Evolutionary conservation across 2,888 invertebrate species (phyloP), one percentile per base, ranked within the genome.

Genomic region (Coenonympha glycerion): DNA sequence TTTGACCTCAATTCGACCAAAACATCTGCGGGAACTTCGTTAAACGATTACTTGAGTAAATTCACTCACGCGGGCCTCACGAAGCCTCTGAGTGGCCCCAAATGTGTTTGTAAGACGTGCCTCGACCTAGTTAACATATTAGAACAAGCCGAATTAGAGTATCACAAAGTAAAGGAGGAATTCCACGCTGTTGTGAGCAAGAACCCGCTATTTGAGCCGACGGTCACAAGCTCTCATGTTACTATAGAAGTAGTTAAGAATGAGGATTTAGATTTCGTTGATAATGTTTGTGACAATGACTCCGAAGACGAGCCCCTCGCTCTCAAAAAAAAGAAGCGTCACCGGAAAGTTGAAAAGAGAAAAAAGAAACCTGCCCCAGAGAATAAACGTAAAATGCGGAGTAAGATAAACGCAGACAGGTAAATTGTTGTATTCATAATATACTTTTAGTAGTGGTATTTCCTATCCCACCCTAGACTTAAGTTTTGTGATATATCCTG

Each of bases 251-350:
- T 62, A 11, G 47, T 62, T 2, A 64, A 64, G 33, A 59, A 57
- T 41, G 64, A 65, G 39, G 57, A 42, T 11, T 26, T 65, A 8
- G 55, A 60, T 6, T 45, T 48, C 28, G 57, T 49, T 16, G 56
- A 56, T 13, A 44, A 57, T 30, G 55, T 57, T 18, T 46, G 52
- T 24, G 59, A 60, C 5, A 54, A 59, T 44, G 77, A 79, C 53
- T 80, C 80, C 0, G 82, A 82, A 50, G 78, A 82, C 59, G 85
- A 85, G 55, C 86, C 86, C 0, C 66, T 87, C 1, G 73, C 82
- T 0, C 50, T 73, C 6, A 71, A 74, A 2, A 79, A 79, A 51
- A 80, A 77, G 58, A 78, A 73, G 47, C 66, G 74, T 22, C 65
- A 71, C 31, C 63, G 64, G 2, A 82, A 77, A 64, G 65, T 68